Evolutionary conservation across 1,140 invertebrate species (phyloP).

Genomic region (Limonius californicus): DNA sequence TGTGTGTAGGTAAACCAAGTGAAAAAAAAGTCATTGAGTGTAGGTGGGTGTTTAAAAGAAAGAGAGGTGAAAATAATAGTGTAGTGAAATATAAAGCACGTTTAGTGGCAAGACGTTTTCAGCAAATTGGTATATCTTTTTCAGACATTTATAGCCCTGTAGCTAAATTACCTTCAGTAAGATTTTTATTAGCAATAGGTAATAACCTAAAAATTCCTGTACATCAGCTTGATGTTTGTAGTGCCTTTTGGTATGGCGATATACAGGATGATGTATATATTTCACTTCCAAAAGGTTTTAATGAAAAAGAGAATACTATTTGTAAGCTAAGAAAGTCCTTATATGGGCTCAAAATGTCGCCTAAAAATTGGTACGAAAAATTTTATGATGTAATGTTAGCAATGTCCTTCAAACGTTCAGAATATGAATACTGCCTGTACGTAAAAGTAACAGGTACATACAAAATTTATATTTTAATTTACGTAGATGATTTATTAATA

Average conservation of each 20-base stretch:
- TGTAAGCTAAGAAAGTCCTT: constrained; percentile 3
- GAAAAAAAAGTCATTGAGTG: neutral
- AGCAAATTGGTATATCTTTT: constrained; percentile 8
- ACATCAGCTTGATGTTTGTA: constrained; percentile 46
- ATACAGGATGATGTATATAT: constrained; percentile 20
- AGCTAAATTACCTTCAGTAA: constrained; percentile 26
- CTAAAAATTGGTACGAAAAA: constrained; percentile 5
- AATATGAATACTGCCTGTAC: neutral
- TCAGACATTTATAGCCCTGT: constrained; percentile 31
- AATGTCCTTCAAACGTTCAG: neutral
- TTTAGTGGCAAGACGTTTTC: constrained; percentile 18
- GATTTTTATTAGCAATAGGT: constrained; percentile 22
- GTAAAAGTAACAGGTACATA: too few relatives aligned
- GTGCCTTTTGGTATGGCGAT: constrained; percentile 45
- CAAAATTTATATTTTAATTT: too few relatives aligned
- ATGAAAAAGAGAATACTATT: neutral
- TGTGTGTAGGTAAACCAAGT: neutral
- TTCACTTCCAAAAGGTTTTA: neutral
- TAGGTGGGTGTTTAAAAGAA: constrained; percentile 35
- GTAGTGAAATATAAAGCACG: constrained; percentile 4
- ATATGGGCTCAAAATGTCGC: neutral
- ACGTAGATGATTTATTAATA: too few relatives aligned
- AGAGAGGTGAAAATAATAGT: constrained; percentile 2
- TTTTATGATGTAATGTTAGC: neutral
- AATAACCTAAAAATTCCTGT: constrained; percentile 21